A percentile compares a stretch with the other conserved stretches of the same genome.
Conservation (phyloP, 1,140 invertebrate species). For the Globodera rostochiensis region DNA sequence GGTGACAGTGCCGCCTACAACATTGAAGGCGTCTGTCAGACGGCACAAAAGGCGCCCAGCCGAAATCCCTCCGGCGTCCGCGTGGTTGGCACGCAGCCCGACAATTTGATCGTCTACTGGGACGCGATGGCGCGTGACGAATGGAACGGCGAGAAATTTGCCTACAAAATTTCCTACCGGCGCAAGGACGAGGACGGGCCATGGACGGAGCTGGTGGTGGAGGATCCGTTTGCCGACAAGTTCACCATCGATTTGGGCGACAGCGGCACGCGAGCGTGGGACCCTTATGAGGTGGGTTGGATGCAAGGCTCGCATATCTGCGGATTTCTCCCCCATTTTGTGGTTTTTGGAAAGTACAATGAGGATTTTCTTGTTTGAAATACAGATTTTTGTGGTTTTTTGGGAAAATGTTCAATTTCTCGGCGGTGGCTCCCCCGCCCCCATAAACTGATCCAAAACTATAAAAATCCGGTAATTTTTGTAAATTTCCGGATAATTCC, state of each 20-base stretch:
- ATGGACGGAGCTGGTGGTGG: constrained; percentile 54
- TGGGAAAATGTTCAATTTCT: no score
- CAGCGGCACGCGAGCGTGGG: constrained; percentile 53
- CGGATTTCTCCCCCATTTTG: background rate
- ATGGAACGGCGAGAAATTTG: constrained; percentile 64
- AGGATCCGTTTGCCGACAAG: constrained; percentile 58
- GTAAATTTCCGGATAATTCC: no score
- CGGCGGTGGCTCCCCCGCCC: no score
- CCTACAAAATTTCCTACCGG: constrained; percentile 54
- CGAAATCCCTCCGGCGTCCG: constrained; percentile 93
- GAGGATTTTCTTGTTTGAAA: no score
- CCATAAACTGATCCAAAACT: no score
- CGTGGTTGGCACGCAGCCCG: constrained; percentile 82
- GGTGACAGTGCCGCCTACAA: constrained; percentile 80
- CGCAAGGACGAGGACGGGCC: constrained; percentile 41
- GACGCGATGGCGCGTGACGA: constrained; percentile 62
- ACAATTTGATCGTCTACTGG: constrained; percentile 88
- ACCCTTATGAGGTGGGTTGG: constrained; percentile 57
- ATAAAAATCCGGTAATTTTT: no score
- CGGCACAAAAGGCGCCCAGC: constrained; percentile 81
- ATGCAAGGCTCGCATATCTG: background rate
- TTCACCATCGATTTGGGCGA: constrained; percentile 58
- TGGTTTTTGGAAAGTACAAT: no score
- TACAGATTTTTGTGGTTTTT: no score
- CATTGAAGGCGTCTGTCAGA: constrained; percentile 77